A percentile compares a stretch with the other conserved stretches of the same genome.
Evolutionary conservation across 2,888 invertebrate species (phyloP).

Genomic region (Eupithecia insigniata): DNA sequence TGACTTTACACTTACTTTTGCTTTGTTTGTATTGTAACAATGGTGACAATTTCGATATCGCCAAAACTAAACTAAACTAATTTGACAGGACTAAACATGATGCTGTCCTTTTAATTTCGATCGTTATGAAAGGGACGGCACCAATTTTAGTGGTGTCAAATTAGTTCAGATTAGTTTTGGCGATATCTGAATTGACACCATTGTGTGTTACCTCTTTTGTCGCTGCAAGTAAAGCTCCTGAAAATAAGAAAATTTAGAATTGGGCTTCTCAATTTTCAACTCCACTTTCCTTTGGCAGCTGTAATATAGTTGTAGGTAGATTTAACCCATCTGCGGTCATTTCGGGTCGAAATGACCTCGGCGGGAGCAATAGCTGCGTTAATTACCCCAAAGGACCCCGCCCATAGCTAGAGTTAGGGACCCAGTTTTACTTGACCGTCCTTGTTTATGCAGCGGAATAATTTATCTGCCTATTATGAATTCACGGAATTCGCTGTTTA

Average conservation of each 20-base stretch:
- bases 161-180: no score
- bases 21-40: neutral
- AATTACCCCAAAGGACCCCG: constrained; percentile 38
- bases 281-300: neutral
- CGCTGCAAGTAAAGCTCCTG: neutral
- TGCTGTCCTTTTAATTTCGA: no score
- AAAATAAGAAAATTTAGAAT: neutral
- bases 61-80: no score
- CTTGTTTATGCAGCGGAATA: constrained; percentile 29
- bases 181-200: no score
- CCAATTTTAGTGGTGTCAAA: no score
- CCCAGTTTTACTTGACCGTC: constrained; percentile 33
- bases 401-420: constrained; percentile 23
- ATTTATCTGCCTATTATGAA: constrained; percentile 30
- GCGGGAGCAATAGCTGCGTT: constrained; percentile 38
- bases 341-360: constrained; percentile 35
- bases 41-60: no score
- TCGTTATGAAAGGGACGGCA: no score
- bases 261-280: neutral
- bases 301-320: constrained; percentile 27
- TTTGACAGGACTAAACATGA: no score
- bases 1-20: neutral
- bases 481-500: constrained; percentile 27
- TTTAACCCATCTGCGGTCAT: constrained; percentile 39
- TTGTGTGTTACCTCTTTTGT: no score